These are phyloP conservation scores for Epinephelus malabaricus DNA, from an alignment of 2,797 vertebrate species.

Conservation along the genomic window DNA sequence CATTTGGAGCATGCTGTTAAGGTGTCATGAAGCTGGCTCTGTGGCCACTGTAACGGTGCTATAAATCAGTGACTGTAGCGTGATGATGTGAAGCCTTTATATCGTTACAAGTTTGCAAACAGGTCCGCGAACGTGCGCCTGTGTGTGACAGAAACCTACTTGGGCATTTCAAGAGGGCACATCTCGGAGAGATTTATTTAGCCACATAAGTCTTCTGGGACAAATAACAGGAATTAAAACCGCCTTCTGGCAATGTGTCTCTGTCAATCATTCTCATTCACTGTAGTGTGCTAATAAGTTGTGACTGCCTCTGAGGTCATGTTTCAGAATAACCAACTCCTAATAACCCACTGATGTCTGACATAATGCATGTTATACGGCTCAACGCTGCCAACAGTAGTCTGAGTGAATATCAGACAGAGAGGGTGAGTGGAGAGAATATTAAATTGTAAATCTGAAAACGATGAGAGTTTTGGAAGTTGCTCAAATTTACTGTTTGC, in stretches of 20 bases:
- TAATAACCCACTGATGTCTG: constrained; percentile 66
- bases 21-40: constrained; percentile 5
- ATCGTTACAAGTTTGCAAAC: constrained; percentile 54
- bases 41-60: background rate
- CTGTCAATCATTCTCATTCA: constrained; percentile 84
- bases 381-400: constrained; percentile 50
- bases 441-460: constrained; percentile 27
- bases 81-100: constrained; percentile 22
- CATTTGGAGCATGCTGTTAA: background rate
- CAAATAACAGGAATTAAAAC: constrained; percentile 82
- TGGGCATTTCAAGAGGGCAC: constrained; percentile 71
- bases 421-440: constrained; percentile 25
- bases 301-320: constrained; percentile 78
- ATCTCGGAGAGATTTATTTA: constrained; percentile 79
- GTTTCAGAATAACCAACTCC: constrained; percentile 78
- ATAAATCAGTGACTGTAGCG: background rate
- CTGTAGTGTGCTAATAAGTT: constrained; percentile 70
- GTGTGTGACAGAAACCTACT: constrained; percentile 70
- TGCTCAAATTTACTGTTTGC: background rate
- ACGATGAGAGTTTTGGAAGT: constrained; percentile 4
- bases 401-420: constrained; percentile 34
- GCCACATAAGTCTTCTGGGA: constrained; percentile 79
- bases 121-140: constrained; percentile 31
- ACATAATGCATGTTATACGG: constrained; percentile 50
- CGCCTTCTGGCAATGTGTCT: constrained; percentile 79